Evolutionary conservation across 2,797 vertebrate species (phyloP).

Genomic region (Chaunax sp.): DNA sequence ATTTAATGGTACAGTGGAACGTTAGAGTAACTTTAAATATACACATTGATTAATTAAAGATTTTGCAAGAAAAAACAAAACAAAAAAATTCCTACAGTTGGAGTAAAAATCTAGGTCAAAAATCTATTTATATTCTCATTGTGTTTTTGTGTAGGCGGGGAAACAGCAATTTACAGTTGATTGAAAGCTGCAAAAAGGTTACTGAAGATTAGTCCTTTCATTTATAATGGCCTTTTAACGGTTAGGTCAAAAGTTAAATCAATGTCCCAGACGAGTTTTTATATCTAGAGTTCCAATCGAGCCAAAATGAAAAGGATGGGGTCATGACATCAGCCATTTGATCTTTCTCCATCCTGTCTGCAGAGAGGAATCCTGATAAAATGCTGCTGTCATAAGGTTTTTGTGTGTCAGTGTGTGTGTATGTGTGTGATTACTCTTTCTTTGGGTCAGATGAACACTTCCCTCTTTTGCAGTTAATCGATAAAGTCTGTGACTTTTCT

Average conservation of each 20-base stretch:
- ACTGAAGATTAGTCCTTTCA: slow-evolving; percentile 58
- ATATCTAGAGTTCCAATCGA: slow-evolving; percentile 68
- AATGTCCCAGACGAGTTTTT: slow-evolving; percentile 66
- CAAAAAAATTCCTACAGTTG: no score
- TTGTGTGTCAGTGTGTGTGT: slow-evolving; percentile 1
- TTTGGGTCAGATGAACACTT: slow-evolving; percentile 57
- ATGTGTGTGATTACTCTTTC: slow-evolving; percentile 43
- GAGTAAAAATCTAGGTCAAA: no score
- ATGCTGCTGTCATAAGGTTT: slow-evolving; percentile 31
- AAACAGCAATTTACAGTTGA: slow-evolving; percentile 47
- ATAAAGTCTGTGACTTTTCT: slow-evolving; percentile 57
- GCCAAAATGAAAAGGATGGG: slow-evolving; percentile 71
- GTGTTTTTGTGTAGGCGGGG: slow-evolving; percentile 6
- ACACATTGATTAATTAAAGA: no score
- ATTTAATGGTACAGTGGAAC: slow-evolving; percentile 3
- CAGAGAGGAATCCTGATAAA: slow-evolving; percentile 60
- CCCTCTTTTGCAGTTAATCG: slow-evolving; percentile 56
- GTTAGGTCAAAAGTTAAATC: slow-evolving; percentile 73
- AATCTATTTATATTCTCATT: background rate
- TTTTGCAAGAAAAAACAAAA: no score
- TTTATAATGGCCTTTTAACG: slow-evolving; percentile 61
- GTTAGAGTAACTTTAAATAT: background rate
- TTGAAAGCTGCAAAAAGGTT: slow-evolving; percentile 45
- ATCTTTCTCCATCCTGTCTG: slow-evolving; percentile 63
- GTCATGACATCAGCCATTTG: slow-evolving; percentile 70